Evolutionary conservation across 2,113 vertebrate species (phyloP).

Genomic region (Arothron firmamentum): DNA sequence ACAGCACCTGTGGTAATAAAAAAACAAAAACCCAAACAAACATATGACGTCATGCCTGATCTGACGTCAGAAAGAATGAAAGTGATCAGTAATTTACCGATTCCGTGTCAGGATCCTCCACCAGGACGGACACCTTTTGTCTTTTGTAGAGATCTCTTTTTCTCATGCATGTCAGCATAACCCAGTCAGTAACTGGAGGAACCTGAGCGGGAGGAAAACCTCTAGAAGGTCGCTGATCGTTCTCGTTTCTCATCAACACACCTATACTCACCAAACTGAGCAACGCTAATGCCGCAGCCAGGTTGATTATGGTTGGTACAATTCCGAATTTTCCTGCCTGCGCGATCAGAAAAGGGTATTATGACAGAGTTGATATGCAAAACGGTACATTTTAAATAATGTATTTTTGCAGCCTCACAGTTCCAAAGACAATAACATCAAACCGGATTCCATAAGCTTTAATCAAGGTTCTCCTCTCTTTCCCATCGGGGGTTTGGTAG

Average conservation of each 20-base stretch:
- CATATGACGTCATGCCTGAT: neutral
- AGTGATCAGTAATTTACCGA: slow-evolving; percentile 61
- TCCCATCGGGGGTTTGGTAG: slow-evolving; percentile 64
- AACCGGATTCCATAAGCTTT: slow-evolving; percentile 89
- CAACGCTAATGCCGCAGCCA: slow-evolving; percentile 81
- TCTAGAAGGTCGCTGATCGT: neutral
- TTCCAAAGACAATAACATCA: slow-evolving; percentile 84
- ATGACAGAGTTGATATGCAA: neutral
- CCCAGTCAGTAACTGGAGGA: slow-evolving; percentile 78
- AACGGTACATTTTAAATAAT: neutral
- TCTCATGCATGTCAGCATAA: slow-evolving; percentile 79
- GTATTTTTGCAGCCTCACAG: slow-evolving; percentile 64
- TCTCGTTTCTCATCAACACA: neutral
- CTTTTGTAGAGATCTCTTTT: slow-evolving; percentile 78
- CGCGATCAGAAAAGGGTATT: neutral
- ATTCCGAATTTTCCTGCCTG: slow-evolving; percentile 87
- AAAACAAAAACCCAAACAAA: neutral
- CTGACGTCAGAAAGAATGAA: neutral
- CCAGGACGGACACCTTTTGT: slow-evolving; percentile 80
- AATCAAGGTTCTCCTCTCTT: slow-evolving; percentile 76
- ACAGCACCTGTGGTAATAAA: slow-evolving; percentile 27
- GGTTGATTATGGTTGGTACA: slow-evolving; percentile 85
- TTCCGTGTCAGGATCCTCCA: slow-evolving; percentile 64
- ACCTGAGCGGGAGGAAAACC: slow-evolving; percentile 61
- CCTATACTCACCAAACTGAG: slow-evolving; percentile 79